Base-by-base conservation (phyloP, 2,888 invertebrate species). In the Leucophenga maculata region DNA sequence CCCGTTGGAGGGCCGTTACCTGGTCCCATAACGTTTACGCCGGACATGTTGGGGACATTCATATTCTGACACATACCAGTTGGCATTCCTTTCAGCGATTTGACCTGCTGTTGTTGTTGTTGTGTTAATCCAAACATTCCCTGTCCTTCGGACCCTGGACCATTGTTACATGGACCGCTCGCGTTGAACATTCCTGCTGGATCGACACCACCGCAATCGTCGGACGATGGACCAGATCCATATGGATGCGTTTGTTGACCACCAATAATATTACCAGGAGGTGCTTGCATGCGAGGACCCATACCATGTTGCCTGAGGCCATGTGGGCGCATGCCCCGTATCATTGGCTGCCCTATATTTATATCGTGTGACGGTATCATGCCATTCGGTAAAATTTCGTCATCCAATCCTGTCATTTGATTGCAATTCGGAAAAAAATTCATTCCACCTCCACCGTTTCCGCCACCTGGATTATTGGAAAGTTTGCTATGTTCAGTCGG, bases 281-380 rank as follows among this genome's bases (percentile, higher is more conserved):
- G 72, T 13, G 72, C 65, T 50, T 75, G 82, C 68, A 83, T 57
- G 0, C 86, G 82, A 3, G 80, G 67, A 2, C 78, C 78, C 65
- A 80, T 64, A 4, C 74, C 77, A 16, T 90, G 90, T 78, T 90
- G 89, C 50, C 91, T 90, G 88, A 91, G 90, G 4, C 72, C 71
- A 26, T 82, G 83, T 72, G 90, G 90, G 44, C 91, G 90, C 89
- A 91, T 90, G 16, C 89, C 90, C 73, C 91, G 88, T 78, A 89
- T 86, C 75, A 88, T 88, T 26, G 80, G 73, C 44, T 81, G 82
- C 9, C 75, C 73, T 48, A 85, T 76, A 57, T 86, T 87, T 85
- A 86, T 81, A 14, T 84, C 82, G 50, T 79, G 83, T 6, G 68
- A 75, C 0, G 75, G 32, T 50, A 77, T 60, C 79, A 90, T 90